A percentile compares a stretch with the other conserved stretches of the same genome.
Conservation (phyloP, 2,888 invertebrate species). For the Punctoribates punctum region DNA sequence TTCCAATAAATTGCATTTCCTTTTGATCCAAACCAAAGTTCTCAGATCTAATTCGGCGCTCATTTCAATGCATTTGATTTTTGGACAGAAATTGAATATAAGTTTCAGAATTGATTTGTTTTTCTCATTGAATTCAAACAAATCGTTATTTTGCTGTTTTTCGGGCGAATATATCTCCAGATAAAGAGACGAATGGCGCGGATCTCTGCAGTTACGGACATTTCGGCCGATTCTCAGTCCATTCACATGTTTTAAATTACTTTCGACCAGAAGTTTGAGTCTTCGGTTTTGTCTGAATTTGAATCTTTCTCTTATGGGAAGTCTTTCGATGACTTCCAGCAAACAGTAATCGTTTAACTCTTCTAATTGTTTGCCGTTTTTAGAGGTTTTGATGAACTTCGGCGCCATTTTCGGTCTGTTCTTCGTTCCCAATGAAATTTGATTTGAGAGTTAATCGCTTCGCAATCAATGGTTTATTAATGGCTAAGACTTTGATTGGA, state of each 20-base stretch:
- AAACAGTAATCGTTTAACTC: slow-evolving; percentile 24
- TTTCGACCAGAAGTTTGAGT: slow-evolving; percentile 2
- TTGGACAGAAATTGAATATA: slow-evolving; percentile 17
- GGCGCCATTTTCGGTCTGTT: background rate
- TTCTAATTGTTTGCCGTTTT: slow-evolving; percentile 1
- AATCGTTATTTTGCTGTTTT: background rate
- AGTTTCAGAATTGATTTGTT: background rate
- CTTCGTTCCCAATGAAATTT: background rate
- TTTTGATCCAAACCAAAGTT: slow-evolving; percentile 15
- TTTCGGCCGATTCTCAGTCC: background rate
- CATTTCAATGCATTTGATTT: slow-evolving; percentile 26
- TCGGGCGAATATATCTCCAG: background rate
- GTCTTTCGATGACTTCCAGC: background rate
- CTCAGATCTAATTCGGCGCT: slow-evolving; percentile 23
- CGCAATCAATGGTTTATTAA: background rate
- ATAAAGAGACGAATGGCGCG: background rate
- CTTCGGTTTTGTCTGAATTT: background rate
- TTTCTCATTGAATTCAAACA: slow-evolving; percentile 2
- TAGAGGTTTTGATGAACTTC: background rate
- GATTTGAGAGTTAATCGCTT: background rate
- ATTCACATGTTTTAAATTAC: background rate
- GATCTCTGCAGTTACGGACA: background rate
- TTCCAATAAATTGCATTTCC: slow-evolving; percentile 3
- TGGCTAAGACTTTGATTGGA: too few relatives aligned
- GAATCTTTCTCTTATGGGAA: background rate